phyloP scores from a whole-genome alignment of 2,888 invertebrate species.

The Antitype chi region DNA sequence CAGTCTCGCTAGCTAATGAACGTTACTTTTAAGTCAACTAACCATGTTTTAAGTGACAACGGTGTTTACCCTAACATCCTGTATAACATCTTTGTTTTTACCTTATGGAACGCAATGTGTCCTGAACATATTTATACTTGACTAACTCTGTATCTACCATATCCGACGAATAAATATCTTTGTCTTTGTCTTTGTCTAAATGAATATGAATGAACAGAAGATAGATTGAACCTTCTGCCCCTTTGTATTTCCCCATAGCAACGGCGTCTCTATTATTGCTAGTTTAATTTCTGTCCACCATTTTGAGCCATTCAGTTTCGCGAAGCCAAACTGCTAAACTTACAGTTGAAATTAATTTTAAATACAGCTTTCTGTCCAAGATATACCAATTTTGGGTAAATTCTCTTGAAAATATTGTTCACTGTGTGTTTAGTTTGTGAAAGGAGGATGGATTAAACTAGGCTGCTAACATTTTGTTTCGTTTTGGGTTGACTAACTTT shows the following conservation, averaged over 20 bases:
- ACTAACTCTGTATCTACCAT: too few species aligned
- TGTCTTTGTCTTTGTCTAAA: too few species aligned
- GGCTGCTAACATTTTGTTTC: background rate
- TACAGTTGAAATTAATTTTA: slow-evolving; percentile 55
- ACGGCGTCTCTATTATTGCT: slow-evolving; percentile 58
- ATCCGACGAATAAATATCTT: too few species aligned
- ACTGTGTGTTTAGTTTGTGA: background rate
- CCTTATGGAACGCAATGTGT: too few species aligned
- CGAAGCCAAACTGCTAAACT: slow-evolving; percentile 45
- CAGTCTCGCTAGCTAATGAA: too few species aligned
- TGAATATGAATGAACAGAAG: too few species aligned
- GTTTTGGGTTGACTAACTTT: background rate
- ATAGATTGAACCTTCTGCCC: slow-evolving; percentile 31
- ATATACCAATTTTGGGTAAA: slow-evolving; percentile 32
- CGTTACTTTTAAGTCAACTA: too few species aligned
- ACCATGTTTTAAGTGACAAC: too few species aligned
- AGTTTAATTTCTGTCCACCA: slow-evolving; percentile 62
- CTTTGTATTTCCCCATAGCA: slow-evolving; percentile 10
- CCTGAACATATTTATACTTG: too few species aligned
- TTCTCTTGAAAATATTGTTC: slow-evolving; percentile 16
- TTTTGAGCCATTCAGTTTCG: slow-evolving; percentile 57
- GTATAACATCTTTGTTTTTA: too few species aligned
- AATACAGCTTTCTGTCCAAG: slow-evolving; percentile 42
- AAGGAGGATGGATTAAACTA: background rate
- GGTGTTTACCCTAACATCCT: too few species aligned